Evolutionary conservation across 2,888 invertebrate genomes (phyloP).

Genomic region (Drosophila basisetae): DNA sequence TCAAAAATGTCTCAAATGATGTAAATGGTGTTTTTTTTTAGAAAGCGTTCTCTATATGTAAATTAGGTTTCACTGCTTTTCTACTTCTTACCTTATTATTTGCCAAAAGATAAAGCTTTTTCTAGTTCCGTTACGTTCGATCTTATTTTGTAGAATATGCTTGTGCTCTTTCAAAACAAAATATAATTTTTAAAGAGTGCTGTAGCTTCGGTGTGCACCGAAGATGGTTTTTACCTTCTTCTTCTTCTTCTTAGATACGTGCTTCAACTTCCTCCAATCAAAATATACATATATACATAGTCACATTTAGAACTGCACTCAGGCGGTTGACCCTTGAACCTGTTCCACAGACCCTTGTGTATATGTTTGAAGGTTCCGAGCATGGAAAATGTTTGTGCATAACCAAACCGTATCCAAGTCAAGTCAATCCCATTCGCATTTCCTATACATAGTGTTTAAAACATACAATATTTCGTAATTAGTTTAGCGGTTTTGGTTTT

Average conservation of each 20-base stretch:
- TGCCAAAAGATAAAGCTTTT: conserved; percentile 44
- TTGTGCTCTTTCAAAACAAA: conserved; percentile 10
- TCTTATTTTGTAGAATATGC: conserved; percentile 26
- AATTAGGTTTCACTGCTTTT: neutral
- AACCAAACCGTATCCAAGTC: conserved; percentile 21
- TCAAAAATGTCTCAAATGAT: neutral
- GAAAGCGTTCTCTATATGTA: neutral
- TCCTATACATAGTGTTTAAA: conserved; percentile 22
- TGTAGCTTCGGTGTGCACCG: conserved; percentile 39
- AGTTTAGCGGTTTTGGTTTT: conserved; percentile 66
- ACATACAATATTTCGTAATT: conserved; percentile 39
- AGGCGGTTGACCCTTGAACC: conserved; percentile 49
- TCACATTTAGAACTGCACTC: conserved; percentile 55
- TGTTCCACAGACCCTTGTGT: conserved; percentile 35
- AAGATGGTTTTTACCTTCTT: conserved; percentile 32
- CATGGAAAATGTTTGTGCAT: conserved; percentile 31
- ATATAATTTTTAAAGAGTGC: conserved; percentile 26
- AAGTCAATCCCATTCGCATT: conserved; percentile 35
- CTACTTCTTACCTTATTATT: conserved; percentile 22
- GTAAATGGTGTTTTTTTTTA: neutral
- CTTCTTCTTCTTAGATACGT: conserved; percentile 27
- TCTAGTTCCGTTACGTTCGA: conserved; percentile 15
- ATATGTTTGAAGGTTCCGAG: conserved; percentile 37
- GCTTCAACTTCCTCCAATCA: conserved; percentile 30
- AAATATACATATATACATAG: conserved; percentile 19